These are phyloP conservation scores for Cremastinae sp. DNA, from an alignment of 2,888 invertebrate genomes.

Conservation along the genomic window DNA sequence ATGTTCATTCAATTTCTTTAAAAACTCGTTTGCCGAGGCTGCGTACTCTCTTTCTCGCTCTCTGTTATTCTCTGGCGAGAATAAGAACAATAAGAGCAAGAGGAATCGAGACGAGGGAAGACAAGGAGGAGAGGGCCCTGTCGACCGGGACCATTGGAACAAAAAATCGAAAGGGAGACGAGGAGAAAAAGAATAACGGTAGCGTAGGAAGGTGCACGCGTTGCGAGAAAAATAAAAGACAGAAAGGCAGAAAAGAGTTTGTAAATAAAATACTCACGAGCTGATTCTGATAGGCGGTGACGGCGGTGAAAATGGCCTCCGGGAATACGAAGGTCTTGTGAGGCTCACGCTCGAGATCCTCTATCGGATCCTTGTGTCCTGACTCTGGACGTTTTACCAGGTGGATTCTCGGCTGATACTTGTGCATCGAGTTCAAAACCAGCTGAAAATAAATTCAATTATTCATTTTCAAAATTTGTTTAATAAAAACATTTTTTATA, in stretches of 20 bases:
- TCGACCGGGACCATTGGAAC: conserved; percentile 28
- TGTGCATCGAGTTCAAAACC: conserved; percentile 92
- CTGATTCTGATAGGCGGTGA: conserved; percentile 94
- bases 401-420: conserved; percentile 91
- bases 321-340: conserved; percentile 90
- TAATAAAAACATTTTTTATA: background rate
- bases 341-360: conserved; percentile 87
- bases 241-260: conserved; percentile 39
- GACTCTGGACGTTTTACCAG: conserved; percentile 86
- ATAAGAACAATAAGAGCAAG: conserved; percentile 27
- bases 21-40: conserved; percentile 40
- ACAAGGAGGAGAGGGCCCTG: conserved; percentile 26
- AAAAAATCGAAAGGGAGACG: conserved; percentile 6
- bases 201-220: conserved; percentile 44
- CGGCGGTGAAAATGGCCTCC: conserved; percentile 92
- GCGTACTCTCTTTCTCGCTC: background rate
- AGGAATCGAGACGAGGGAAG: conserved; percentile 36
- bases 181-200: conserved; percentile 59
- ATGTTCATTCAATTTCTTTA: no score
- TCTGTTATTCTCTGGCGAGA: conserved; percentile 7
- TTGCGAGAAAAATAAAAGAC: background rate
- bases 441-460: conserved; percentile 82
- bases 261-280: conserved; percentile 84
- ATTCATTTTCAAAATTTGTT: conserved; percentile 9
- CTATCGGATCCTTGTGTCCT: conserved; percentile 83